A percentile compares a stretch with the other conserved stretches of the same genome.
These are phyloP conservation scores for Anabacerthia variegaticeps DNA, from an alignment of 2,797 vertebrate species.

Conservation along the genomic window DNA sequence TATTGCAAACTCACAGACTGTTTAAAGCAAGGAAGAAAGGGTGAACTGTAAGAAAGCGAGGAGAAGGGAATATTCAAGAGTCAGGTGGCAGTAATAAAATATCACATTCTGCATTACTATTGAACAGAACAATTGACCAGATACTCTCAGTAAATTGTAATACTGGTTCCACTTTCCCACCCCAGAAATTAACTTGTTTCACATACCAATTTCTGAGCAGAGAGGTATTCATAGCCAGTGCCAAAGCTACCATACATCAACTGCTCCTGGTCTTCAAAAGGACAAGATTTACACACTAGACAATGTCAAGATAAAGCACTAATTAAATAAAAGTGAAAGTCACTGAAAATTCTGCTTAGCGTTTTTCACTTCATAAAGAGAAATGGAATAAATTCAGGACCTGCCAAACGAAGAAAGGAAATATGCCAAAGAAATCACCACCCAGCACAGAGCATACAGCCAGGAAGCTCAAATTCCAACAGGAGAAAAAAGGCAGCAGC, in stretches of 20 bases:
- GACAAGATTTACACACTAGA: not conserved
- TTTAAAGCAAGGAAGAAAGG: not conserved
- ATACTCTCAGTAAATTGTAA: not conserved
- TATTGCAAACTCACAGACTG: not conserved
- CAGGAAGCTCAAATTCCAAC: not conserved
- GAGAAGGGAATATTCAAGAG: not conserved
- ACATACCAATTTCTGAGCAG: not conserved
- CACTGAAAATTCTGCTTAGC: not conserved
- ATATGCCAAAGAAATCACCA: not conserved
- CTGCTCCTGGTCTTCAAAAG: not conserved
- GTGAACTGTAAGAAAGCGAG: not conserved
- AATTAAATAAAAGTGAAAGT: slow-evolving; percentile 22
- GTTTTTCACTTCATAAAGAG: slow-evolving; percentile 16
- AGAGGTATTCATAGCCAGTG: not conserved
- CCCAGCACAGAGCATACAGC: not conserved
- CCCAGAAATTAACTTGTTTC: not conserved
- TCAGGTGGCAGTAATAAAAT: not conserved
- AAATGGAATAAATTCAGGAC: slow-evolving; percentile 3
- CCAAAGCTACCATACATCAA: not conserved
- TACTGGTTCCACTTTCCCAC: not conserved
- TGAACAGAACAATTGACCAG: not conserved
- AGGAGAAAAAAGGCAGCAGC: not conserved
- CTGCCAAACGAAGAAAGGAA: slow-evolving; percentile 29
- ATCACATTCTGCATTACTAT: not conserved
- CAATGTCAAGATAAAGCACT: not conserved